Evolutionary conservation across 2,797 vertebrate species (phyloP).

Genomic region (Gymnoscopelus microlampas): DNA sequence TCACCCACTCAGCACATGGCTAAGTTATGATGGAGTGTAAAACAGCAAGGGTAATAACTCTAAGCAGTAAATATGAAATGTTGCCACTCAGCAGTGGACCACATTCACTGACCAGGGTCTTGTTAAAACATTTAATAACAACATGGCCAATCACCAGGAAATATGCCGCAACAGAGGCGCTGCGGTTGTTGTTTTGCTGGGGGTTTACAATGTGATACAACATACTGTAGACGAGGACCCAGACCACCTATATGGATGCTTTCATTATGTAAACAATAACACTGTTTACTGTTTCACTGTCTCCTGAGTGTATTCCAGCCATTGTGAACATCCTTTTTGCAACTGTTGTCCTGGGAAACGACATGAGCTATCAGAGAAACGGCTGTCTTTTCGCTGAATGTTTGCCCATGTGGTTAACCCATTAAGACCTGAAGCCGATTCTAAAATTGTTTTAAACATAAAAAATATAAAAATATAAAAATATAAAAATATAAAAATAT

Average conservation of each 20-base stretch:
- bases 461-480: too few species aligned
- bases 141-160: conserved; percentile 9
- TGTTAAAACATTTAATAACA: conserved; percentile 54
- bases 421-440: too few species aligned
- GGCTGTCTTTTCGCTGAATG: too few species aligned
- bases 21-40: conserved; percentile 63
- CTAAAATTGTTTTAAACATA: too few species aligned
- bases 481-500: too few species aligned
- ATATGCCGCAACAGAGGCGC: background rate
- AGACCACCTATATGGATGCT: conserved; percentile 15
- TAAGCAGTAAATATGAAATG: conserved; percentile 63
- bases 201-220: conserved; percentile 37
- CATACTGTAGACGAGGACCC: background rate
- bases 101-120: conserved; percentile 50
- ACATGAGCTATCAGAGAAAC: too few species aligned
- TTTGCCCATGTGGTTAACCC: too few species aligned
- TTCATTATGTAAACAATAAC: too few species aligned
- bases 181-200: conserved; percentile 1
- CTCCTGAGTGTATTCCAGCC: too few species aligned
- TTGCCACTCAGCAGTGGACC: conserved; percentile 57
- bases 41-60: conserved; percentile 58
- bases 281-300: too few species aligned
- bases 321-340: too few species aligned
- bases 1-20: conserved; percentile 56
- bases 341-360: too few species aligned